Evolutionary conservation across 2,888 invertebrate species (phyloP).

Genomic region (Mythimna albipuncta): DNA sequence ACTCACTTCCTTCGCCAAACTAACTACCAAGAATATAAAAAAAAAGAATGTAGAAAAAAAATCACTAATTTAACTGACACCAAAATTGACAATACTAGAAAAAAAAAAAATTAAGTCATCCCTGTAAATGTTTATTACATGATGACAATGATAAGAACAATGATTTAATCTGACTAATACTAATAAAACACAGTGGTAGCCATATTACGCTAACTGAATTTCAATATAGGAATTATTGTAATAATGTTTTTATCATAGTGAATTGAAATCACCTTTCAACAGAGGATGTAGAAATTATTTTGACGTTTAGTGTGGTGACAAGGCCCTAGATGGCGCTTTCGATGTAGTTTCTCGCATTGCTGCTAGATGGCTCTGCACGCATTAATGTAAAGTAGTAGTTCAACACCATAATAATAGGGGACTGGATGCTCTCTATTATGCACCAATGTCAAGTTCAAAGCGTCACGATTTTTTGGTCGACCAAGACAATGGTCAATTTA

Average conservation of each 20-base stretch:
- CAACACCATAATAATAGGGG: not conserved
- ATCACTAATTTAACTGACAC: not conserved
- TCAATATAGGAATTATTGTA: not conserved
- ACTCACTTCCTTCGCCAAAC: not conserved
- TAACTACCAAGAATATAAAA: not conserved
- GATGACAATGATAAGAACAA: too few relatives aligned
- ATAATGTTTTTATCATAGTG: not conserved
- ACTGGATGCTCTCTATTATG: too few relatives aligned
- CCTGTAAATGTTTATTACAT: too few relatives aligned
- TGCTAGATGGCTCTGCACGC: constrained; percentile 43
- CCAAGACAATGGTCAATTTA: too few relatives aligned
- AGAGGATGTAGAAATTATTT: constrained; percentile 15
- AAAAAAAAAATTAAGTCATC: too few relatives aligned
- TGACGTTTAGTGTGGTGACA: constrained; percentile 23
- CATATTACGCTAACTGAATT: not conserved
- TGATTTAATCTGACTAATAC: not conserved
- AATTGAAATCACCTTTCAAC: not conserved
- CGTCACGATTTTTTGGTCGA: too few relatives aligned
- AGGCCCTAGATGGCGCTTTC: constrained; percentile 52
- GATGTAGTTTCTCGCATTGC: constrained; percentile 5
- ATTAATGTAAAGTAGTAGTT: constrained; percentile 8
- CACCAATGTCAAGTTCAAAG: too few relatives aligned
- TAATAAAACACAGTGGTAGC: not conserved
- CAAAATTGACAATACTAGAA: too few relatives aligned
- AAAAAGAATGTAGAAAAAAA: not conserved